Evolutionary conservation across 2,113 vertebrate genomes (phyloP).

Genomic region (Mola mola): DNA sequence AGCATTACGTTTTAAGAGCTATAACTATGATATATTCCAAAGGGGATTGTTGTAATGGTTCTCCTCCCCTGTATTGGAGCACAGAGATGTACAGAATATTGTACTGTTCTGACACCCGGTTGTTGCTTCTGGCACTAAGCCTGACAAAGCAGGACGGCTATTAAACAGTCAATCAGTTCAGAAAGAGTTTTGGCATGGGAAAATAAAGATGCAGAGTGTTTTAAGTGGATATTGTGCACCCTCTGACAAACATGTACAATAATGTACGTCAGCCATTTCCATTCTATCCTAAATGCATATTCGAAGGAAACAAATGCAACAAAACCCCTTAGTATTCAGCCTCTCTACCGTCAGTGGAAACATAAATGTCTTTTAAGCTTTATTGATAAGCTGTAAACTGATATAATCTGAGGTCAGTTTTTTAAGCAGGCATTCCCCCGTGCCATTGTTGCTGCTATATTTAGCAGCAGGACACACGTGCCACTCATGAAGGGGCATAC

Average conservation of each 20-base stretch:
- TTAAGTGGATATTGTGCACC: too few relatives aligned
- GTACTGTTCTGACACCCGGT: constrained; percentile 12
- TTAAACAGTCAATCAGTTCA: constrained; percentile 1
- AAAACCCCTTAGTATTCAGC: constrained; percentile 13
- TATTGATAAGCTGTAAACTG: constrained; percentile 63
- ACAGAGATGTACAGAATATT: constrained; percentile 7
- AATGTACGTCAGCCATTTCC: too few relatives aligned
- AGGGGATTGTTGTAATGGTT: constrained; percentile 30
- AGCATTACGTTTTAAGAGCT: constrained; percentile 22
- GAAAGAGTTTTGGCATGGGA: not conserved
- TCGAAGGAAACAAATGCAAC: too few relatives aligned
- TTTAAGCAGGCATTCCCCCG: constrained; percentile 48
- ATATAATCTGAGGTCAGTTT: constrained; percentile 67
- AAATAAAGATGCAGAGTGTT: too few relatives aligned
- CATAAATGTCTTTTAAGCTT: constrained; percentile 41
- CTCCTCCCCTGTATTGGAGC: constrained; percentile 1
- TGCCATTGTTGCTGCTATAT: constrained; percentile 74
- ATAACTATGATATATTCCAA: constrained; percentile 34
- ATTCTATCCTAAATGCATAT: not conserved
- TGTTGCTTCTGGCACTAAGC: constrained; percentile 19
- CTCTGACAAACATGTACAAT: too few relatives aligned
- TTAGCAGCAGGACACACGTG: constrained; percentile 70
- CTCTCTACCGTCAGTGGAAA: constrained; percentile 29
- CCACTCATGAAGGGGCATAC: constrained; percentile 66
- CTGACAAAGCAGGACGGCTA: constrained; percentile 18